phyloP scores from a whole-genome alignment of 2,113 vertebrate genomes.

The Mola mola region DNA sequence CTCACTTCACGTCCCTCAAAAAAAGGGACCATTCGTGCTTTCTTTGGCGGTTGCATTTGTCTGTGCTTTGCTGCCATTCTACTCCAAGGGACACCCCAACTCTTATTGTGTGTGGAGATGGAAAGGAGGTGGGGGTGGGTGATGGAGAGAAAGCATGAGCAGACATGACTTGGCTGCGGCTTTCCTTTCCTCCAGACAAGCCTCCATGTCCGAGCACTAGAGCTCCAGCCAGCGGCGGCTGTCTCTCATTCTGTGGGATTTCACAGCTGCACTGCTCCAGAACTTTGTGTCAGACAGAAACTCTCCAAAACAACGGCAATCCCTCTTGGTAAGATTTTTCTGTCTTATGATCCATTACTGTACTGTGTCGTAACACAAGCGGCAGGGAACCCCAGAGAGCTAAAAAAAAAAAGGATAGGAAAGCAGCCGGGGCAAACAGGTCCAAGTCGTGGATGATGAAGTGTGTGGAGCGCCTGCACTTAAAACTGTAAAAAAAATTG shows the following conservation, averaged over 20 bases:
- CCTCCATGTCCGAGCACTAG: conserved; percentile 57
- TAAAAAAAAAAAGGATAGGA: too few relatives aligned
- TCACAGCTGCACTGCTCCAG: conserved; percentile 89
- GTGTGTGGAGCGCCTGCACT: too few relatives aligned
- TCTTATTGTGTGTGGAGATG: conserved; percentile 76
- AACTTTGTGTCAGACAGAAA: conserved; percentile 89
- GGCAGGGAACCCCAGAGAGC: conserved; percentile 61
- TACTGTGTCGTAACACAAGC: conserved; percentile 50
- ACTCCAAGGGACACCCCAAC: conserved; percentile 78
- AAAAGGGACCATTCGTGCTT: conserved; percentile 85
- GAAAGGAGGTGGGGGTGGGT: conserved; percentile 66
- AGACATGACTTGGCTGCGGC: conserved; percentile 62
- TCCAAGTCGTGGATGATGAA: too few relatives aligned
- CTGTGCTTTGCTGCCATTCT: conserved; percentile 78
- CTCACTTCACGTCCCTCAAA: conserved; percentile 76
- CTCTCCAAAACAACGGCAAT: conserved; percentile 91
- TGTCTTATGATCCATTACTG: conserved; percentile 54
- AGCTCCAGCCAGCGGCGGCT: conserved; percentile 77
- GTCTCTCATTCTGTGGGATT: conserved; percentile 87
- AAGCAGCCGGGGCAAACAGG: too few relatives aligned
- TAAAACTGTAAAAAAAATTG: too few relatives aligned
- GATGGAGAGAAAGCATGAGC: conserved; percentile 66
- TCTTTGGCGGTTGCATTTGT: conserved; percentile 74
- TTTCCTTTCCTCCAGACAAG: conserved; percentile 34
- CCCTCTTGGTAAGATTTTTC: conserved; percentile 35